Evolutionary conservation across 2,888 invertebrate species (phyloP).

Genomic region (Drosophila pegasa): DNA sequence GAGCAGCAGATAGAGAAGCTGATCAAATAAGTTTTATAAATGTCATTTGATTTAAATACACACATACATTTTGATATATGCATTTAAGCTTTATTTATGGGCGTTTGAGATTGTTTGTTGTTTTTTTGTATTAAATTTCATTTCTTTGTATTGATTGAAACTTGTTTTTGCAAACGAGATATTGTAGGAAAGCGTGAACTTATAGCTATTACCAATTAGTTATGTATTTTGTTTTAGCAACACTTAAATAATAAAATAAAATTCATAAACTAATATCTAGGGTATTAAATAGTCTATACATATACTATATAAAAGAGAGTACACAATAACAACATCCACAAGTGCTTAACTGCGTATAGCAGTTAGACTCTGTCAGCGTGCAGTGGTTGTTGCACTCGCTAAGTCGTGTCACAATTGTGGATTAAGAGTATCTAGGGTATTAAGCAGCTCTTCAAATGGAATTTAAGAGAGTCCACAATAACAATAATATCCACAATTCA

Average conservation of each 20-base stretch:
- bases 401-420: slow-evolving; percentile 5
- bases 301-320: neutral
- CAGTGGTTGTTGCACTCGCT: slow-evolving; percentile 30
- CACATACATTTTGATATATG: neutral
- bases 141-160: neutral
- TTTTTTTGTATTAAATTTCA: neutral
- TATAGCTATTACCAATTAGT: no score
- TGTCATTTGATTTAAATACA: neutral
- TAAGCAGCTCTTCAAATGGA: accelerated
- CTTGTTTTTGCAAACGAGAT: neutral
- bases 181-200: neutral
- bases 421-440: slow-evolving; percentile 32
- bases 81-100: neutral
- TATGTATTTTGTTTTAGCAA: neutral
- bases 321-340: neutral
- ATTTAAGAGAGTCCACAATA: neutral
- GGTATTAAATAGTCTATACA: neutral
- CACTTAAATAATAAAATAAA: neutral
- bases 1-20: neutral
- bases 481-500: neutral
- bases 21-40: neutral
- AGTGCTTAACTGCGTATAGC: neutral
- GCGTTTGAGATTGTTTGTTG: neutral
- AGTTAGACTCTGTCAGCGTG: slow-evolving; percentile 10
- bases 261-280: no score